Conservation (phyloP, 2,888 invertebrate species). For the Lochmaea crataegi region DNA sequence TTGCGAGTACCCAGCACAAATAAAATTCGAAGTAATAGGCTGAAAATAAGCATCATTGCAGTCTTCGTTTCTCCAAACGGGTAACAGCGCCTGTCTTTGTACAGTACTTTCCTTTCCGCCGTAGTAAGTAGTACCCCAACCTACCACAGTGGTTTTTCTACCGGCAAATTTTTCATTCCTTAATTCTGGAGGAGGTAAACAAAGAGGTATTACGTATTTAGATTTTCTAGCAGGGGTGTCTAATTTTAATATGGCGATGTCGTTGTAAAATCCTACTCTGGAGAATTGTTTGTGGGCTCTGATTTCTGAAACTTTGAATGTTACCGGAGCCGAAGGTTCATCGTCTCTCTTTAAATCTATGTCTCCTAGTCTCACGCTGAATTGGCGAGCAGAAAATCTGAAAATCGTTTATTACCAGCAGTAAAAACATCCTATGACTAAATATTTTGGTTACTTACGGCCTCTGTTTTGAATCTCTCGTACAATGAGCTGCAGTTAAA, state of each 20-base stretch:
- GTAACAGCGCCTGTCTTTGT: slow-evolving; percentile 85
- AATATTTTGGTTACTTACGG: slow-evolving; percentile 72
- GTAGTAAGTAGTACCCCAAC: slow-evolving; percentile 92
- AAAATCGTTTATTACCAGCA: slow-evolving; percentile 27
- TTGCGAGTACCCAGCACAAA: slow-evolving; percentile 89
- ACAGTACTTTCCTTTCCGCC: slow-evolving; percentile 90
- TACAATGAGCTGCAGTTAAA: slow-evolving; percentile 94
- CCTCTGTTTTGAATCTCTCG: slow-evolving; percentile 87
- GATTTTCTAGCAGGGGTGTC: slow-evolving; percentile 81
- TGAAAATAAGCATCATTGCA: slow-evolving; percentile 93
- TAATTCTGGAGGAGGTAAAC: slow-evolving; percentile 76
- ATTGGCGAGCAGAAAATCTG: slow-evolving; percentile 89
- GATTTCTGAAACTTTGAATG: slow-evolving; percentile 81
- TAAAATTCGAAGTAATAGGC: slow-evolving; percentile 89
- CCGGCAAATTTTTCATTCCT: slow-evolving; percentile 76
- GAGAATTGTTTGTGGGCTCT: slow-evolving; percentile 88
- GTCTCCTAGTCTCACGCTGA: slow-evolving; percentile 89
- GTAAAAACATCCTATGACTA: not conserved
- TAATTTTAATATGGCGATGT: slow-evolving; percentile 87
- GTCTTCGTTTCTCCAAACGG: slow-evolving; percentile 90
- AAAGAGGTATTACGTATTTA: slow-evolving; percentile 88
- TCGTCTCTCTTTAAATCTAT: slow-evolving; percentile 86
- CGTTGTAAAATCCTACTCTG: slow-evolving; percentile 93
- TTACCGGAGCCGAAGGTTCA: slow-evolving; percentile 86
- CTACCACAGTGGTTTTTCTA: slow-evolving; percentile 86